Evolutionary conservation across 53 echinoderm and acorn worm genomes (phyloP), one percentile per base, ranked within the genome.

Genomic region (Hippasteria phrygiana): DNA sequence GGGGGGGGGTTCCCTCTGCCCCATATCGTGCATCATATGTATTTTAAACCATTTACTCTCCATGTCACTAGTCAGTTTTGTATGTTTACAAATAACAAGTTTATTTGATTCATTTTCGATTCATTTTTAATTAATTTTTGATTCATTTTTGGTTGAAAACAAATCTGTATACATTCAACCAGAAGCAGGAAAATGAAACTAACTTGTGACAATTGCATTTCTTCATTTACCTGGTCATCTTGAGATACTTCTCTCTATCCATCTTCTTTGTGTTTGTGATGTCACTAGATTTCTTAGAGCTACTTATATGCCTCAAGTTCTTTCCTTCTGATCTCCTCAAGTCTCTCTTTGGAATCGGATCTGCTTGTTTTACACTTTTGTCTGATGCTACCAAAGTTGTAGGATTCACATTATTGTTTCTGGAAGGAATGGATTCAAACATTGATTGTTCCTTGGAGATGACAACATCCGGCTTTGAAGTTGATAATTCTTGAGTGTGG

Each of bases 201-300:
- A n/a, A n/a, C n/a, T n/a, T n/a, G n/a, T n/a, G n/a, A n/a, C n/a
- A n/a, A n/a, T n/a, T n/a, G n/a, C n/a, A n/a, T n/a, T n/a, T 64
- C 66, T 1, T 35, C 3, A 53, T 63, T 82, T 36, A 95, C 95
- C 95, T 95, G 5, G 93, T 95, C 7, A 95, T 83, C 40, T 95
- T 83, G 26, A 93, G 65, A 24, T 93, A 73, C 70, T 55, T 79
- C 77, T 95, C 62, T 5, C 85, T 38, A 29, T 95, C 93, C 43
- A n/a, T 83, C 48, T 55, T 88, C 40, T 69, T 93, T 20, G 88
- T 38, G n/a, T 77, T 89, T 3, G 6, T 12, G 62, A 62, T 10
- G 39, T 35, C 12, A 0, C 26, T 27, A 3, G 27, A 39, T 11
- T 55, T 59, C 42, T 62, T 59, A 4, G 33, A 79, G 51, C 20